phyloP scores from a whole-genome alignment of 2,797 vertebrate species.

The Syngnathus acus region DNA sequence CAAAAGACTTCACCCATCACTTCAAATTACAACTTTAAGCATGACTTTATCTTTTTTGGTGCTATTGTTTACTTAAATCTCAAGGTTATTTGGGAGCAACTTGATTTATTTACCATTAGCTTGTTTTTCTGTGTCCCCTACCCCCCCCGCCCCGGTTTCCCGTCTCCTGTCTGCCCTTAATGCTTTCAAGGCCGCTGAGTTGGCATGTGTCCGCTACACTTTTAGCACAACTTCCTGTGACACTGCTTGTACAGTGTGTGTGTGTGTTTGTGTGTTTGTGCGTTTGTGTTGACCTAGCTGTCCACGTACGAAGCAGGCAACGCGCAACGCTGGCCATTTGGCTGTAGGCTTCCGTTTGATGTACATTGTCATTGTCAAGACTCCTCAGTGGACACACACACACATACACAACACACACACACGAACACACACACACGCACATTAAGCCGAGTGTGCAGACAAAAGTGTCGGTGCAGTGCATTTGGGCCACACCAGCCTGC shows the following conservation, averaged over 20 bases:
- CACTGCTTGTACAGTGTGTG: conserved; percentile 8
- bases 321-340: conserved; percentile 8
- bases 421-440: background rate
- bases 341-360: conserved; percentile 36
- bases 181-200: conserved; percentile 8
- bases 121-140: background rate
- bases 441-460: background rate
- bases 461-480: background rate
- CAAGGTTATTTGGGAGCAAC: conserved; percentile 6
- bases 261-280: background rate
- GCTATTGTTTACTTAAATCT: background rate
- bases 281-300: background rate
- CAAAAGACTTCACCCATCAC: background rate
- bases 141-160: no score
- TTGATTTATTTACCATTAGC: conserved; percentile 7
- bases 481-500: background rate
- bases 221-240: conserved; percentile 18
- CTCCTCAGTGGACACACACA: conserved; percentile 3
- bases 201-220: conserved; percentile 20
- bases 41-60: background rate
- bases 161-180: background rate
- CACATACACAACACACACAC: background rate
- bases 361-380: conserved; percentile 31
- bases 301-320: conserved; percentile 2
- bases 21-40: background rate